phyloP scores from a whole-genome alignment of 1,140 invertebrate species.

The Drosophila truncata region DNA sequence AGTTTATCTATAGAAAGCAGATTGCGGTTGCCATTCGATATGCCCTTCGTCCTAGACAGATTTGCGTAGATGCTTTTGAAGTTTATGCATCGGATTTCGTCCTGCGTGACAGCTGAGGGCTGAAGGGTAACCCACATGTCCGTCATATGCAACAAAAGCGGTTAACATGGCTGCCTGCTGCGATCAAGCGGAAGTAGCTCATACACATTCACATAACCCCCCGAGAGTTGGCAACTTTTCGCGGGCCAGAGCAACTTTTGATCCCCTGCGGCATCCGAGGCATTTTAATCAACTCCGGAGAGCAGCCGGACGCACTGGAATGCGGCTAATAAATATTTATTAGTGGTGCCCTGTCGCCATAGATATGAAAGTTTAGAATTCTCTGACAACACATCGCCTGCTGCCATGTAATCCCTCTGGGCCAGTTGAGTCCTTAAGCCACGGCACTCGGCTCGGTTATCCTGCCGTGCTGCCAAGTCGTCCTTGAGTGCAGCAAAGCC shows the following conservation, averaged over 20 bases:
- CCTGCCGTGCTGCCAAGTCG: conserved; percentile 47
- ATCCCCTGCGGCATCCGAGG: conserved; percentile 45
- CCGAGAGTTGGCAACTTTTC: conserved; percentile 45
- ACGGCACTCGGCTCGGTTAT: conserved; percentile 48
- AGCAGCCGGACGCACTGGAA: conserved; percentile 42
- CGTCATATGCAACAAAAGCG: conserved; percentile 36
- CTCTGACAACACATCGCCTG: conserved; percentile 7
- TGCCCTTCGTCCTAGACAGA: background rate
- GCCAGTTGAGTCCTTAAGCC: conserved; percentile 61
- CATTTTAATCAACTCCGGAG: conserved; percentile 71
- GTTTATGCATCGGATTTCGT: conserved; percentile 7
- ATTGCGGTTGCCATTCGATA: conserved; percentile 2
- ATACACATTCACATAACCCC: background rate
- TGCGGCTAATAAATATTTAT: conserved; percentile 79
- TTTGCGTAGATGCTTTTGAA: background rate
- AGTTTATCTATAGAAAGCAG: background rate
- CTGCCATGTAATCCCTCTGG: conserved; percentile 20
- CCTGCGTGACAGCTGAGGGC: conserved; percentile 15
- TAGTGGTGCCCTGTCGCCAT: conserved; percentile 39
- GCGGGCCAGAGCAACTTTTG: conserved; percentile 39
- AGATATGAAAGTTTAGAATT: conserved; percentile 45
- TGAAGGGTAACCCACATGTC: conserved; percentile 26
- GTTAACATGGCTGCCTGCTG: conserved; percentile 23
- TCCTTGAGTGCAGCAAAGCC: conserved; percentile 58
- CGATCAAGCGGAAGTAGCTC: conserved; percentile 63